Evolutionary conservation across 2,888 invertebrate genomes (phyloP), one percentile per base, ranked within the genome.

Genomic region (Coecobrya sp.): DNA sequence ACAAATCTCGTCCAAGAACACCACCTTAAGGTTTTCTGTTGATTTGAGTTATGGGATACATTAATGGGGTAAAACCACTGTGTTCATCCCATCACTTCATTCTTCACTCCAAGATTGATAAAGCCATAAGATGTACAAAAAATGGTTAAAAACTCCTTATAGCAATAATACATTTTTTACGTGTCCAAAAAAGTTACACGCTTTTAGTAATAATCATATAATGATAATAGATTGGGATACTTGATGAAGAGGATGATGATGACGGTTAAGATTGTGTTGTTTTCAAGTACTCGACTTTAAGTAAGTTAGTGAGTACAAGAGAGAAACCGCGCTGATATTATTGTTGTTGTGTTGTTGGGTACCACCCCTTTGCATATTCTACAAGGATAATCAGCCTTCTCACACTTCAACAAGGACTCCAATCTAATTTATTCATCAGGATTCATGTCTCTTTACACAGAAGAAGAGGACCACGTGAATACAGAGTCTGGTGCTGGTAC

Each of bases 341-440:
- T 73, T 73, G 73, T 68, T 82, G 82, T 65, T 87, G 62, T 86
- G 73, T 36, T 55, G 81, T 70, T 87, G 86, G 88, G 89, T 91
- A 42, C 88, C 92, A 85, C 89, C 86, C 93, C 93, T 79, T 89
- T 94, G 94, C 94, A 94, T 94, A 93, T 90, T 92, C 93, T 62
- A 84, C 22, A 79, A 73, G 93, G 93, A 93, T 94, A 93, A 94
- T 94, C 92, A 93, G 93, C 90, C 93, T 94, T 94, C 93, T 93
- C 93, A 91, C 93, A 94, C 93, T 65, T 89, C 88, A 89, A 91
- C 91, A 68, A 92, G 87, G 82, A 62, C 82, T 52, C 52, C 27
- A 89, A 86, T 88, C 89, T 82, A 92, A 92, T 92, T 92, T 92
- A 92, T 91, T 91, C 91, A 91, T 86, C 70, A 82, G 36, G 30